A percentile compares a stretch with the other conserved stretches of the same genome.
These are phyloP conservation scores for Lineus longissimus DNA, from an alignment of 1,140 invertebrate genomes.

Conservation along the genomic window DNA sequence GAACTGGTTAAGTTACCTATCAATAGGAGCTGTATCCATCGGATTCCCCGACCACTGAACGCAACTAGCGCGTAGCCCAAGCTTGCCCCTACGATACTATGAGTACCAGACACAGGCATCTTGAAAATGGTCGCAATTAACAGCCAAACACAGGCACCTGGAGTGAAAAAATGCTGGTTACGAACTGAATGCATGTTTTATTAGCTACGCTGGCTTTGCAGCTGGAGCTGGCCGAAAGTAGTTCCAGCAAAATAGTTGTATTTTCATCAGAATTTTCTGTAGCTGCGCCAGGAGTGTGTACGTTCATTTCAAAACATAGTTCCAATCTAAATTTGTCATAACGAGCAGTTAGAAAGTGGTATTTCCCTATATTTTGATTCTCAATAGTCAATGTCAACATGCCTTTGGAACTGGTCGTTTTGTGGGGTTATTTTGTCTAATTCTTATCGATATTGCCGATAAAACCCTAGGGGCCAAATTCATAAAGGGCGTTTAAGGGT, in stretches of 20 bases:
- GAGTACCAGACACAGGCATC: slow-evolving; percentile 91
- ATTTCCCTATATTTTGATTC: no score
- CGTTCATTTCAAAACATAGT: no score
- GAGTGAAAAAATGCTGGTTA: slow-evolving; percentile 7
- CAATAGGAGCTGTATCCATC: slow-evolving; percentile 72
- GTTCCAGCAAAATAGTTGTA: background rate
- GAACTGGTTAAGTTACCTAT: slow-evolving; percentile 69
- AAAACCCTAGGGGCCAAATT: no score
- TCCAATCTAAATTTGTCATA: no score
- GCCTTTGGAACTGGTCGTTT: no score
- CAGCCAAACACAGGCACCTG: slow-evolving; percentile 84
- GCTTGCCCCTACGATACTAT: slow-evolving; percentile 93
- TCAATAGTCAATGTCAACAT: no score
- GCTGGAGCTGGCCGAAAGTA: background rate
- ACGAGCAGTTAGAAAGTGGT: no score
- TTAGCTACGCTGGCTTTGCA: background rate
- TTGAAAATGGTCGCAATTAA: slow-evolving; percentile 87
- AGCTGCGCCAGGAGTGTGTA: no score
- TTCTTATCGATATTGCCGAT: no score
- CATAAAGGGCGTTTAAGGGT: no score
- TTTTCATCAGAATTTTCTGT: background rate
- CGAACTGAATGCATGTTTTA: background rate
- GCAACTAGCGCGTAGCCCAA: slow-evolving; percentile 90
- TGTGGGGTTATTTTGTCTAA: no score
- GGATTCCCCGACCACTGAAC: slow-evolving; percentile 74